Evolutionary conservation across 1,140 invertebrate species (phyloP).

Genomic region (Paraescarpia echinospica): DNA sequence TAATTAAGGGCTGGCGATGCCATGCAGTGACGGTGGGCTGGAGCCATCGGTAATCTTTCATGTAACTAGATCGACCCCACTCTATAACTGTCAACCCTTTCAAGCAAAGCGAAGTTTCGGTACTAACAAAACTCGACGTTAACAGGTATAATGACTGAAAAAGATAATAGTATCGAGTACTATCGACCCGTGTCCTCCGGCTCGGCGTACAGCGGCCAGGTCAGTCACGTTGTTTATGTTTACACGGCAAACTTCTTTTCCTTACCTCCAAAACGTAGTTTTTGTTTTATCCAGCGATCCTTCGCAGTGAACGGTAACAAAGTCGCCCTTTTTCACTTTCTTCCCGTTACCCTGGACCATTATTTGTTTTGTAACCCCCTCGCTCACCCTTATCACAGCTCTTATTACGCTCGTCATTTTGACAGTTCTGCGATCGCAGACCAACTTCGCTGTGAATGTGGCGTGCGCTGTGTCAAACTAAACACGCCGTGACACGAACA

Average conservation of each 20-base stretch:
- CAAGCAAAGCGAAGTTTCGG: not conserved
- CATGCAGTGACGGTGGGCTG: no score
- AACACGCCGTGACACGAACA: not conserved
- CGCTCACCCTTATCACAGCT: slow-evolving; percentile 10
- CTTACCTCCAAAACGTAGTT: slow-evolving; percentile 21
- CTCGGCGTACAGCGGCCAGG: not conserved
- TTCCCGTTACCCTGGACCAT: not conserved
- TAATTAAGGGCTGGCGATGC: no score
- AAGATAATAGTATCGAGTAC: not conserved
- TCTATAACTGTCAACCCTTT: not conserved
- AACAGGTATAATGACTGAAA: no score
- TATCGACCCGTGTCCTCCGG: not conserved
- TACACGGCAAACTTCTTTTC: not conserved
- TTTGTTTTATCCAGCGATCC: slow-evolving; percentile 12
- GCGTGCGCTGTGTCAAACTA: not conserved
- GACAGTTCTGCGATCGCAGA: not conserved
- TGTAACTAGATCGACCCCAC: not conserved
- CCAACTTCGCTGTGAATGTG: not conserved
- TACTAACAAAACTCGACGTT: not conserved
- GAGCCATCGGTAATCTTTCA: no score
- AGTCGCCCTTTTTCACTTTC: slow-evolving; percentile 11
- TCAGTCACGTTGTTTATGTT: not conserved
- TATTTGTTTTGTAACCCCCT: slow-evolving; percentile 19
- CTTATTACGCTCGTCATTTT: not conserved
- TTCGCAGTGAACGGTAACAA: slow-evolving; percentile 13